These are phyloP conservation scores for Hepsetus odoe DNA, from an alignment of 2,113 vertebrate genomes.

Conservation along the genomic window DNA sequence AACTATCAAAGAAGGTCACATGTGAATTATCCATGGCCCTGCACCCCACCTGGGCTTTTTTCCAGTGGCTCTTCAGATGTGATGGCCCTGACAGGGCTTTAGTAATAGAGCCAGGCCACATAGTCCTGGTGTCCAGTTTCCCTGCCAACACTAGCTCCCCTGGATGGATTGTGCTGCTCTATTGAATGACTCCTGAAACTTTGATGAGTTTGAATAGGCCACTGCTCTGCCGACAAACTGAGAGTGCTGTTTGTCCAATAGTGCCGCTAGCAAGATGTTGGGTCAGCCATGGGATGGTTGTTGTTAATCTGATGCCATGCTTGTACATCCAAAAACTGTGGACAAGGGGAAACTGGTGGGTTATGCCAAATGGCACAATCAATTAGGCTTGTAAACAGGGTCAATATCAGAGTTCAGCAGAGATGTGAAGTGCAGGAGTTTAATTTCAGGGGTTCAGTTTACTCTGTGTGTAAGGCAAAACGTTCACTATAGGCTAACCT, in stretches of 20 bases:
- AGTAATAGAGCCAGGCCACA: slow-evolving; percentile 45
- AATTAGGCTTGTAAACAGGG: slow-evolving; percentile 45
- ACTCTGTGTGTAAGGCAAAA: slow-evolving; percentile 3
- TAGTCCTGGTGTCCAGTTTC: slow-evolving; percentile 52
- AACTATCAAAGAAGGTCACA: slow-evolving; percentile 28
- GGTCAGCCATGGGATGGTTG: slow-evolving; percentile 48
- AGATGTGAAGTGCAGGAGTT: background rate
- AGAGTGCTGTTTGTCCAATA: slow-evolving; percentile 41
- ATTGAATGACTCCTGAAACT: slow-evolving; percentile 60
- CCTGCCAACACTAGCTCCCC: slow-evolving; percentile 47
- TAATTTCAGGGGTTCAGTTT: background rate
- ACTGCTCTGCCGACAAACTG: slow-evolving; percentile 44
- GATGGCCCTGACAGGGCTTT: slow-evolving; percentile 45
- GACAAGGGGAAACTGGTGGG: slow-evolving; percentile 33
- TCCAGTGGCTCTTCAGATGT: slow-evolving; percentile 51
- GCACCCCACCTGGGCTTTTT: slow-evolving; percentile 48
- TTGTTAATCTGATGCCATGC: slow-evolving; percentile 43
- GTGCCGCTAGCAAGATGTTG: slow-evolving; percentile 31
- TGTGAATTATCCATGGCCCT: slow-evolving; percentile 50
- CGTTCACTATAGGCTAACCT: background rate
- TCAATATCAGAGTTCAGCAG: background rate
- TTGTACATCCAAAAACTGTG: slow-evolving; percentile 38
- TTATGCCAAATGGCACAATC: slow-evolving; percentile 36
- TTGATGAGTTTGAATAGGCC: slow-evolving; percentile 53
- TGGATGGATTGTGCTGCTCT: slow-evolving; percentile 35